Percentiles rank a stretch among this genome's conserved stretches.
These are phyloP conservation scores for Hipparchia semele DNA, from an alignment of 2,888 invertebrate genomes.

Conservation along the genomic window DNA sequence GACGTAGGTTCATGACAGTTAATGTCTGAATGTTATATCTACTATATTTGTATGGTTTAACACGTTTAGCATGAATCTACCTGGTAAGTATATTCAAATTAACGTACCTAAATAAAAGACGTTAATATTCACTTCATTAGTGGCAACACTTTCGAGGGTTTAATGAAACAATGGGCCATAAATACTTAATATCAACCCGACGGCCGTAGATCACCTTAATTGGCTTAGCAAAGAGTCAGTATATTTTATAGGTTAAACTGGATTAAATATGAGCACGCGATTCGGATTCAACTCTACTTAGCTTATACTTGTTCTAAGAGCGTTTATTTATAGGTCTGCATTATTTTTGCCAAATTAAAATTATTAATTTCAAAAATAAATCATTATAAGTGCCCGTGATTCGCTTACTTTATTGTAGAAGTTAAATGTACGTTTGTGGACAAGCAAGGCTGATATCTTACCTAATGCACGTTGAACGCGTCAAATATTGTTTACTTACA, in stretches of 20 bases:
- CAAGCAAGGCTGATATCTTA: no score
- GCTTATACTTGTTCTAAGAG: neutral
- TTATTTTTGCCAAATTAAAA: neutral
- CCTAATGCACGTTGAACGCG: no score
- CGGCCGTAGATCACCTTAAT: conserved; percentile 76
- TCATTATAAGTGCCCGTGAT: neutral
- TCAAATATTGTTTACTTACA: no score
- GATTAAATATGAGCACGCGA: conserved; percentile 66
- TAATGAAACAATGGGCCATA: conserved; percentile 73
- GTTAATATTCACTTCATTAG: conserved; percentile 57
- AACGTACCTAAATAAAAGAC: conserved; percentile 25
- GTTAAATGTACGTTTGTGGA: no score
- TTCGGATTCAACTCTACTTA: conserved; percentile 28
- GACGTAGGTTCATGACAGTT: no score
- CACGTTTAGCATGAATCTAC: neutral
- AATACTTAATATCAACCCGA: conserved; percentile 68
- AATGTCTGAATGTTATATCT: no score
- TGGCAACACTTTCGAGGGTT: conserved; percentile 72
- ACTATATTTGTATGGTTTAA: neutral
- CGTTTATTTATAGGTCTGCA: neutral
- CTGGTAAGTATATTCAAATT: neutral
- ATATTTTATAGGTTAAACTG: conserved; percentile 64
- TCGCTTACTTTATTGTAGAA: neutral
- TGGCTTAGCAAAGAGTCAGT: conserved; percentile 65
- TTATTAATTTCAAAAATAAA: neutral